phyloP scores from a whole-genome alignment of 2,113 vertebrate species.

The Pitta sordida region DNA sequence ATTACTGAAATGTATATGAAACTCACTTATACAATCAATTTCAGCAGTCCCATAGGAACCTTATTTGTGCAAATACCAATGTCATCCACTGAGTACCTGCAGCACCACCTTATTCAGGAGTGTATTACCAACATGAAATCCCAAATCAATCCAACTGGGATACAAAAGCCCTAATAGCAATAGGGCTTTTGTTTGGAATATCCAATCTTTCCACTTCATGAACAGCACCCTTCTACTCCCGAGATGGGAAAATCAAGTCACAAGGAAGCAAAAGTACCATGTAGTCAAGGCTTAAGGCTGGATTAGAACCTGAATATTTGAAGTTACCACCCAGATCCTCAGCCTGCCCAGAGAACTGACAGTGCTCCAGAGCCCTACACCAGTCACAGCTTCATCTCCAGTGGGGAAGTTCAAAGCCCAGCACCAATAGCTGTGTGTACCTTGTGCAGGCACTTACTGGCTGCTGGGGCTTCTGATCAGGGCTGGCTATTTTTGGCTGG shows the following conservation, averaged over 20 bases:
- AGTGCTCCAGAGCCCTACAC: neutral
- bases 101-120: neutral
- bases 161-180: neutral
- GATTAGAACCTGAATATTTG: neutral
- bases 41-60: neutral
- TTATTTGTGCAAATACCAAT: neutral
- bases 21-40: neutral
- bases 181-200: neutral
- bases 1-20: neutral
- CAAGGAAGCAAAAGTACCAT: neutral
- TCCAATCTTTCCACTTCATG: neutral
- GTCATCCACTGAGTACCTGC: neutral
- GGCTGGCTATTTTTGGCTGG: neutral
- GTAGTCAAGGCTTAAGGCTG: neutral
- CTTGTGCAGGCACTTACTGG: neutral
- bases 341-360: neutral
- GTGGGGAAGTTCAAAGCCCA: neutral
- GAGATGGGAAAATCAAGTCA: neutral
- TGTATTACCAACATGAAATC: neutral
- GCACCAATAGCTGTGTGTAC: neutral
- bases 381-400: neutral
- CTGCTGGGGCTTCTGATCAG: slow-evolving; percentile 4
- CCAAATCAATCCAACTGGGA: neutral
- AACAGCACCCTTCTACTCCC: neutral
- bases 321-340: neutral